Percentiles rank a stretch among this genome's conserved stretches.
Conservation (phyloP, 2,797 vertebrate genomes). For the Tapirus indicus region DNA sequence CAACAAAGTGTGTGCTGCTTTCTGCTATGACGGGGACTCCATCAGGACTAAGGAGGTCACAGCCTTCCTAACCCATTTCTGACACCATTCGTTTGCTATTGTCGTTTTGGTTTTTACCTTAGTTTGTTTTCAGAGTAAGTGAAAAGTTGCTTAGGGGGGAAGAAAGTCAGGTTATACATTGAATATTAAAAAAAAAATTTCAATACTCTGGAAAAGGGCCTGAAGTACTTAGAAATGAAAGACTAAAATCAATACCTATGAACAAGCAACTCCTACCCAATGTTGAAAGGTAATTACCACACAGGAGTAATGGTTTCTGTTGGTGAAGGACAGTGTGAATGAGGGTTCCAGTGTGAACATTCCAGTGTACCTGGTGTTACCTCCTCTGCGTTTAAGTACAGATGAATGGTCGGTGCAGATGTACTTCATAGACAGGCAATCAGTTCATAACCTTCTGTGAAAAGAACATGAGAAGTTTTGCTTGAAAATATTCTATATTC, state of each 20-base stretch:
- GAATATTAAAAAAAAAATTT: not conserved
- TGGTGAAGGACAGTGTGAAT: not conserved
- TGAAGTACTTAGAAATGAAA: conserved; percentile 17
- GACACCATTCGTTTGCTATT: not conserved
- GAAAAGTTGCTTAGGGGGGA: not conserved
- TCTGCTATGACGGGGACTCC: not conserved
- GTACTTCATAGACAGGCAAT: not conserved
- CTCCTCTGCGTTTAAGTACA: not conserved
- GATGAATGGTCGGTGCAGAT: not conserved
- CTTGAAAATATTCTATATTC: not conserved
- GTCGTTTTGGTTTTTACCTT: conserved; percentile 50
- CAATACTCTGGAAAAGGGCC: conserved; percentile 20
- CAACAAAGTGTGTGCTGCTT: conserved; percentile 51
- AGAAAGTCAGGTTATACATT: not conserved
- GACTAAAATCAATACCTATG: conserved; percentile 40
- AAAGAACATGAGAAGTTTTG: not conserved
- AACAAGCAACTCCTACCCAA: not conserved
- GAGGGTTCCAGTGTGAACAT: not conserved
- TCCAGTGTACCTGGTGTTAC: not conserved
- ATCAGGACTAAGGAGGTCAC: conserved; percentile 36
- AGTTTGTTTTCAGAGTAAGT: conserved; percentile 38
- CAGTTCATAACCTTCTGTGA: not conserved
- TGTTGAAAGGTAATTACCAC: conserved; percentile 31
- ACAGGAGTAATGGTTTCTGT: not conserved
- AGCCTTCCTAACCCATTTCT: not conserved